A percentile compares a stretch with the other conserved stretches of the same genome.
Conservation (phyloP, 1,140 invertebrate species). For the Heliconius hewitsoni region DNA sequence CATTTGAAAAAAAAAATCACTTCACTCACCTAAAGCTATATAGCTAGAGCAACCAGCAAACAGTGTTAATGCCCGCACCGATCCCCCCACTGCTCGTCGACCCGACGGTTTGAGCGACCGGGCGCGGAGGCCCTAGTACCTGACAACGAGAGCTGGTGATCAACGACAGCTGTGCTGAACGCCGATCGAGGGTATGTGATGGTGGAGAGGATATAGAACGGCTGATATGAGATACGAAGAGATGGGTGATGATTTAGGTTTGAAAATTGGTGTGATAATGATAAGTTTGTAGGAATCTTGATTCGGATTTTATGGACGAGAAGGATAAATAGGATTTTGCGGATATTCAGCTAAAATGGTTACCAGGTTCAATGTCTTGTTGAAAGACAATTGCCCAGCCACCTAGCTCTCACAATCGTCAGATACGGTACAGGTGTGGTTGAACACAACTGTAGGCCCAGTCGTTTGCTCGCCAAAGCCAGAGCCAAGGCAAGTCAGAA, state of each 20-base stretch:
- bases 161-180: slow-evolving; percentile 50
- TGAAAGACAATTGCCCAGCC: slow-evolving; percentile 78
- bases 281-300: not conserved
- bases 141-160: slow-evolving; percentile 63
- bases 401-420: slow-evolving; percentile 58
- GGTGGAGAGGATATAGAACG: slow-evolving; percentile 17
- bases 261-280: not conserved
- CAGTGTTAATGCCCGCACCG: slow-evolving; percentile 62
- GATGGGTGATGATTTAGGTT: too few relatives aligned
- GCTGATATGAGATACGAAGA: not conserved
- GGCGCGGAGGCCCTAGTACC: slow-evolving; percentile 78
- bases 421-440: slow-evolving; percentile 71
- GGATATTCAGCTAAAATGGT: slow-evolving; percentile 44
- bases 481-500: slow-evolving; percentile 43
- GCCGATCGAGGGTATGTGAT: slow-evolving; percentile 31
- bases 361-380: slow-evolving; percentile 76
- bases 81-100: slow-evolving; percentile 69
- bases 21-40: slow-evolving; percentile 63
- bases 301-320: not conserved
- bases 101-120: slow-evolving; percentile 72
- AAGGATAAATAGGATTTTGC: not conserved
- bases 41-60: slow-evolving; percentile 63
- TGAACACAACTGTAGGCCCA: slow-evolving; percentile 66
- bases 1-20: not conserved
- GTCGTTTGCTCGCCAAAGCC: slow-evolving; percentile 46